Evolutionary conservation across 2,113 vertebrate species (phyloP).

Genomic region (Labeo rohita): DNA sequence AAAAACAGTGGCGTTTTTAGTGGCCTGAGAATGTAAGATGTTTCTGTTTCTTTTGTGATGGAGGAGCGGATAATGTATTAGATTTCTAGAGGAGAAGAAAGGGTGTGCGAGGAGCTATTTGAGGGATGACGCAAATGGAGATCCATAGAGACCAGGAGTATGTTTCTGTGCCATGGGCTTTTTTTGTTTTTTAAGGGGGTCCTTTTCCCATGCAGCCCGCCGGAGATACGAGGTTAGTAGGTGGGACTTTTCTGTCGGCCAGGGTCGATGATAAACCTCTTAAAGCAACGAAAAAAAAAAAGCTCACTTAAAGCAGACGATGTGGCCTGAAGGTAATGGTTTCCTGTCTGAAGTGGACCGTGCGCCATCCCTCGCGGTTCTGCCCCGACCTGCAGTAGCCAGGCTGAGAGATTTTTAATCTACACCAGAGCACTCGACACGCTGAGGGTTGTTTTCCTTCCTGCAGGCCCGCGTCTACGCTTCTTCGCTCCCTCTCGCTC

Average conservation of each 20-base stretch:
- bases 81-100: constrained; percentile 41
- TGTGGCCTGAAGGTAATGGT: constrained; percentile 38
- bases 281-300: not conserved
- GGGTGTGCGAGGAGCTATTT: constrained; percentile 53
- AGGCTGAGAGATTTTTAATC: constrained; percentile 33
- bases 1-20: constrained; percentile 38
- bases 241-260: constrained; percentile 23
- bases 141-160: constrained; percentile 53
- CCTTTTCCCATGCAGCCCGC: constrained; percentile 19
- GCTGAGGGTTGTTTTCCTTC: constrained; percentile 59
- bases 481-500: not conserved
- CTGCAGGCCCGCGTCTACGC: constrained; percentile 47
- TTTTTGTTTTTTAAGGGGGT: constrained; percentile 27
- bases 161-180: constrained; percentile 48
- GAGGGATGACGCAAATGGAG: constrained; percentile 53
- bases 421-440: constrained; percentile 34
- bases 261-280: constrained; percentile 54
- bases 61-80: constrained; percentile 36
- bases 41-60: constrained; percentile 42
- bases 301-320: not conserved
- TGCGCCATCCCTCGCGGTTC: constrained; percentile 11
- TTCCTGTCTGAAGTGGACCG: constrained; percentile 41
- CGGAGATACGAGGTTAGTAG: constrained; percentile 42
- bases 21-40: constrained; percentile 12
- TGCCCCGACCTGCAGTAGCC: constrained; percentile 26